phyloP scores from a whole-genome alignment of 2,113 vertebrate species.

The Sisor rabdophorus region DNA sequence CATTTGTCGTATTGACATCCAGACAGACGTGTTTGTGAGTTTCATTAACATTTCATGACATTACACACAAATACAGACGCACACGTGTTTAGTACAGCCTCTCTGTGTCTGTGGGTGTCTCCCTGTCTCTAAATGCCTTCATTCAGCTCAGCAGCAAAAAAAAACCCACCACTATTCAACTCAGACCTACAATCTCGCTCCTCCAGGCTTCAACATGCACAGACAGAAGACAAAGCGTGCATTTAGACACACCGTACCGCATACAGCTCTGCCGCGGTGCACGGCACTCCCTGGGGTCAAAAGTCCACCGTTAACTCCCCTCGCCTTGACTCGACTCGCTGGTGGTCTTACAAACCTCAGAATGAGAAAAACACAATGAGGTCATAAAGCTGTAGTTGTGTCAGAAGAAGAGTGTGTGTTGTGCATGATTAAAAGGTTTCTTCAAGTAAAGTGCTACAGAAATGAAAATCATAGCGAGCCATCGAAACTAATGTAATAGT shows the following conservation, averaged over 20 bases:
- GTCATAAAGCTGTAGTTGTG: slow-evolving; percentile 32
- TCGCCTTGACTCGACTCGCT: slow-evolving; percentile 2
- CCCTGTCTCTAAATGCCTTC: slow-evolving; percentile 62
- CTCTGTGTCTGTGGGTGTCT: slow-evolving; percentile 56
- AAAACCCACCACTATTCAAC: slow-evolving; percentile 61
- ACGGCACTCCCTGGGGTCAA: slow-evolving; percentile 19
- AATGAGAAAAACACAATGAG: slow-evolving; percentile 21
- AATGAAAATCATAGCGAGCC: too few relatives aligned
- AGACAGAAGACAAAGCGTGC: slow-evolving; percentile 38
- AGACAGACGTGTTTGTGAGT: neutral
- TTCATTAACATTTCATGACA: slow-evolving; percentile 43
- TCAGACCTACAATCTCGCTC: slow-evolving; percentile 58
- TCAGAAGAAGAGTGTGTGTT: neutral
- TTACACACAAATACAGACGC: slow-evolving; percentile 48
- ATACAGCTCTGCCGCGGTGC: slow-evolving; percentile 10
- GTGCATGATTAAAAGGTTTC: neutral
- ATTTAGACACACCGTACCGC: slow-evolving; percentile 29
- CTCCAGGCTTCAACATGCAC: slow-evolving; percentile 46
- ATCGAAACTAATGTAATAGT: too few relatives aligned
- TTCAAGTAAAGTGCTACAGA: slow-evolving; percentile 7
- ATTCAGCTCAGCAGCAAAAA: slow-evolving; percentile 66
- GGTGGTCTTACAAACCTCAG: slow-evolving; percentile 32
- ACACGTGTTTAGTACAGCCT: slow-evolving; percentile 60
- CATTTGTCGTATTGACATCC: neutral
- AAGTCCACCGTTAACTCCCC: slow-evolving; percentile 29